A percentile compares a stretch with the other conserved stretches of the same genome.
phyloP scores from a whole-genome alignment of 2,797 vertebrate genomes.

The Aplochiton taeniatus region DNA sequence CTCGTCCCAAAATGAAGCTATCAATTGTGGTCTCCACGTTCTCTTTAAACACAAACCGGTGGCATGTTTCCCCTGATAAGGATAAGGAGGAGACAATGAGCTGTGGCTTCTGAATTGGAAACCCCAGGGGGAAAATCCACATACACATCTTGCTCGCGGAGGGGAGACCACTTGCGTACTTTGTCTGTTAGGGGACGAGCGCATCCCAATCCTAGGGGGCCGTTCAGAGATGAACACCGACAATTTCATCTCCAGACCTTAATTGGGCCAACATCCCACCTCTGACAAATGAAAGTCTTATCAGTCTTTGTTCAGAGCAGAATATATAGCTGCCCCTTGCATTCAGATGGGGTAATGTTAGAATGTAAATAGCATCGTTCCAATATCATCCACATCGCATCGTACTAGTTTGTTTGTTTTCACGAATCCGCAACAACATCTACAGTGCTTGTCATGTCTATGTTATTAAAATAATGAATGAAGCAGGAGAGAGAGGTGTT shows the following conservation, averaged over 20 bases:
- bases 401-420: constrained; percentile 54
- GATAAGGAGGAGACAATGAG: neutral
- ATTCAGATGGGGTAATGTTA: constrained; percentile 45
- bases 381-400: constrained; percentile 51
- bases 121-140: neutral
- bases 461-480: constrained; percentile 66
- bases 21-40: constrained; percentile 57
- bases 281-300: constrained; percentile 13
- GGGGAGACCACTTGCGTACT: constrained; percentile 29
- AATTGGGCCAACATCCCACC: constrained; percentile 32
- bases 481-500: constrained; percentile 59
- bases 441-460: constrained; percentile 48
- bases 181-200: constrained; percentile 44
- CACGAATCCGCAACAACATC: constrained; percentile 53
- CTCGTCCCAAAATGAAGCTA: constrained; percentile 45
- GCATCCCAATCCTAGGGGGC: constrained; percentile 54
- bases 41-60: constrained; percentile 52
- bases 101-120: neutral
- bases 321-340: constrained; percentile 28
- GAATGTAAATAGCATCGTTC: constrained; percentile 55
- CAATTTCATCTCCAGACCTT: constrained; percentile 34
- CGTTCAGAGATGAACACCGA: constrained; percentile 56
- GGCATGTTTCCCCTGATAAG: neutral
- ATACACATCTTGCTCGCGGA: constrained; percentile 36
- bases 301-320: constrained; percentile 13